phyloP scores from a whole-genome alignment of 2,113 vertebrate species.

The Dipodomys merriami region DNA sequence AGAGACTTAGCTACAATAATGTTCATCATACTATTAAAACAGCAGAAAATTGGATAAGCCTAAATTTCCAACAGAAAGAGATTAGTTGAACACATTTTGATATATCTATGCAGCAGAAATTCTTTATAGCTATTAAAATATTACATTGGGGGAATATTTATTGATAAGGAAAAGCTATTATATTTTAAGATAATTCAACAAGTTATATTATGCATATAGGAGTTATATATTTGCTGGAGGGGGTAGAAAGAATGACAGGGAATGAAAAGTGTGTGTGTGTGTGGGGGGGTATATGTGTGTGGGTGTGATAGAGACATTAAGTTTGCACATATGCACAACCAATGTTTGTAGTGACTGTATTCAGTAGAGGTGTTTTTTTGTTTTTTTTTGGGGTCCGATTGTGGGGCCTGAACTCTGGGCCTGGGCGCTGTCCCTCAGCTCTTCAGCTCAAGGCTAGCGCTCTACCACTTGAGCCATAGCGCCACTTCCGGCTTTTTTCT shows the following conservation, averaged over 20 bases:
- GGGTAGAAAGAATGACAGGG: no score
- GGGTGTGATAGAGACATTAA: background rate
- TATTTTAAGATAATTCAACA: slow-evolving; percentile 66
- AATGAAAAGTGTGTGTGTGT: background rate
- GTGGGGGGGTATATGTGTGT: background rate
- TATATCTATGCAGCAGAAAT: slow-evolving; percentile 60
- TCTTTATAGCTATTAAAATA: slow-evolving; percentile 64
- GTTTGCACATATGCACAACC: slow-evolving; percentile 29
- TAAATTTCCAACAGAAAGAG: slow-evolving; percentile 71
- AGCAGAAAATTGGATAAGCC: slow-evolving; percentile 75
- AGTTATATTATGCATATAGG: background rate
- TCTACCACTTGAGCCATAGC: no score
- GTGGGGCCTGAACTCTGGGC: no score
- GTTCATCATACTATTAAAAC: slow-evolving; percentile 74
- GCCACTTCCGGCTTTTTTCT: no score
- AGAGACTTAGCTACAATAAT: slow-evolving; percentile 73
- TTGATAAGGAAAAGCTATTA: slow-evolving; percentile 47
- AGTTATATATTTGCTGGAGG: background rate
- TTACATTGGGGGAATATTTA: slow-evolving; percentile 61
- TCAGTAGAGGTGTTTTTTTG: background rate
- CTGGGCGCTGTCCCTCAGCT: no score
- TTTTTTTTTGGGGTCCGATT: no score
- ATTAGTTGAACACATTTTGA: slow-evolving; percentile 76
- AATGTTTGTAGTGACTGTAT: slow-evolving; percentile 23
- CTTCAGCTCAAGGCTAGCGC: no score